Base-by-base conservation (phyloP, 2,797 vertebrate genomes). In the Oreochromis grahami region DNA sequence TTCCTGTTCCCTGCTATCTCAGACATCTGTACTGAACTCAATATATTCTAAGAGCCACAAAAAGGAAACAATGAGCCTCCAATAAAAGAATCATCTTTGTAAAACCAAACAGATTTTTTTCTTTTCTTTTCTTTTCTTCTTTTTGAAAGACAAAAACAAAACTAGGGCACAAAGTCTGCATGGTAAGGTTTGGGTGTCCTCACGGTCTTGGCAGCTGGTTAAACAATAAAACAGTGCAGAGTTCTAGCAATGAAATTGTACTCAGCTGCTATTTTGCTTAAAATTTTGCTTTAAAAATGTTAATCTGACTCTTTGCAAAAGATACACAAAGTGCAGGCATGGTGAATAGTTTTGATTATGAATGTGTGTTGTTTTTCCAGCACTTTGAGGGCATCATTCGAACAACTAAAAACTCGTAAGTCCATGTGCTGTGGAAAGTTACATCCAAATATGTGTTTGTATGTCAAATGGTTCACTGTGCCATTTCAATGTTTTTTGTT, bases 331-430 rank as follows among this genome's bases (percentile, higher is more conserved):
- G 41, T 48, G 5, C 38, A 26, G 2, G 38, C 14, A 17, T 45
- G 21, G 38, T 10, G 4, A 60, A 36, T 53, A 5, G 8, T 45
- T 65, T 56, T 77, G 19, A 84, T 26, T 9, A n/a, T 45, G 8
- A 34, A 60, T 81, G 15, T 91, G 12, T 19, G 4, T 79, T 84
- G 29, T 82, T 79, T 72, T 85, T 85, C 2, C 85, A 99, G 98
- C 86, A 98, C 98, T 15, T 92, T 99, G 95, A 97, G 91, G 94
- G 92, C 96, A 29, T 98, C 98, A 3, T 98, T 99, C 72, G 97
- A 99, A 26, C 95, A 93, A 36, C 93, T 99, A 65, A 99, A 98
- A 95, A 89, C 96, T 87, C 97, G 98, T 99, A 94, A 97, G 98
- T 98, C 29, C 10, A 13, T 38, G 26, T 32, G 3, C 11, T 10